These are phyloP conservation scores for Maniola jurtina DNA, from an alignment of 1,140 invertebrate species.

Conservation along the genomic window DNA sequence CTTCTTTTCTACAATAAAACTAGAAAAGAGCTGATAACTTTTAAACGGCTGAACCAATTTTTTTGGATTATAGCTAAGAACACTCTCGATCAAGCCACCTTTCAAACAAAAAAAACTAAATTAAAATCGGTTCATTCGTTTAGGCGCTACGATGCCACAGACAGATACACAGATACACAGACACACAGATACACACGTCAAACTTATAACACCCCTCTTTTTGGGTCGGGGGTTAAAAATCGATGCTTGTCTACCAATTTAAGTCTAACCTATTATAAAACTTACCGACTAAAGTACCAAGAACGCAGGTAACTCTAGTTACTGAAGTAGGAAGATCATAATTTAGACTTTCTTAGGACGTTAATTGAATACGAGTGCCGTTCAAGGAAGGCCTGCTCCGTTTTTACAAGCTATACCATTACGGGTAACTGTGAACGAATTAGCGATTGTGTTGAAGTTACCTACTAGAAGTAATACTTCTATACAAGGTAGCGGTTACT, in stretches of 20 bases:
- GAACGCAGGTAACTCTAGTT: constrained; percentile 17
- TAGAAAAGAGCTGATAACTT: too few species aligned
- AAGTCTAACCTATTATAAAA: not conserved
- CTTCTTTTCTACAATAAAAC: too few species aligned
- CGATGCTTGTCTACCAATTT: not conserved
- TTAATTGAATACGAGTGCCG: constrained; percentile 44
- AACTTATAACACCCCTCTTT: too few species aligned
- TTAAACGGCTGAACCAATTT: too few species aligned
- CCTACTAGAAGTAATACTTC: not conserved
- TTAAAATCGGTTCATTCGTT: too few species aligned
- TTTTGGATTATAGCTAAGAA: too few species aligned
- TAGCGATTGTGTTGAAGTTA: constrained; percentile 25
- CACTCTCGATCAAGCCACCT: too few species aligned
- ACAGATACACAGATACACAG: too few species aligned
- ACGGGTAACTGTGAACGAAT: constrained; percentile 46
- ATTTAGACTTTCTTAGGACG: constrained; percentile 44
- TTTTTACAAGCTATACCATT: constrained; percentile 47
- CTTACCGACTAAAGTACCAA: not conserved
- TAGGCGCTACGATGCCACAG: too few species aligned
- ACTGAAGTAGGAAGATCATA: constrained; percentile 36
- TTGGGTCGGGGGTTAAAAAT: too few species aligned
- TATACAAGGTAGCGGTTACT: constrained; percentile 21
- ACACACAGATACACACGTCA: too few species aligned
- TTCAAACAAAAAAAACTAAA: too few species aligned
- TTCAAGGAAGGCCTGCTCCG: constrained; percentile 36